Percentiles rank a stretch among this genome's conserved stretches.
These are phyloP conservation scores for Grantiella picta DNA, from an alignment of 2,113 vertebrate species.

Conservation along the genomic window DNA sequence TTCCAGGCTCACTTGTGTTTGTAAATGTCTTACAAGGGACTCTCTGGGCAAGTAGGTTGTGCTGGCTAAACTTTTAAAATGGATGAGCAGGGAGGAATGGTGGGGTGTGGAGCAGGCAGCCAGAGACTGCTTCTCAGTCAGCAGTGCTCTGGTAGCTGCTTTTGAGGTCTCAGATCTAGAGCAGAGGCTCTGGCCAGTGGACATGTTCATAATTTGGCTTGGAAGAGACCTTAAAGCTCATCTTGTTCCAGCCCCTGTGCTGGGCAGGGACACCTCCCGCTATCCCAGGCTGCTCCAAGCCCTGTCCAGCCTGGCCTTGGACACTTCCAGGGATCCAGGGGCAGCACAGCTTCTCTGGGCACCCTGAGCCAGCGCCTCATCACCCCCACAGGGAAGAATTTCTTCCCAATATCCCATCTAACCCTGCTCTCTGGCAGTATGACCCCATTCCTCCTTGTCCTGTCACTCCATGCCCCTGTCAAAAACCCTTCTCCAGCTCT, in stretches of 20 bases:
- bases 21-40: neutral
- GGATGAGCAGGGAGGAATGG: neutral
- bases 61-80: neutral
- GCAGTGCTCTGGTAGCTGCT: neutral
- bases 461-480: neutral
- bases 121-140: neutral
- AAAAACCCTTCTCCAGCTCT: neutral
- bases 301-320: rapidly evolving
- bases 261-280: neutral
- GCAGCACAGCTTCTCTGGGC: neutral
- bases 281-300: neutral
- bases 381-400: neutral
- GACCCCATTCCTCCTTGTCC: neutral
- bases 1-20: neutral
- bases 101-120: neutral
- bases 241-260: neutral
- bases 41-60: neutral
- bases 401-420: neutral
- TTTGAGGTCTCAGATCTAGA: neutral
- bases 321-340: neutral
- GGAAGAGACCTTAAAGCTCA: neutral
- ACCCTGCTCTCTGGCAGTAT: rapidly evolving
- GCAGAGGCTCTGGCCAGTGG: neutral
- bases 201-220: rapidly evolving
- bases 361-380: neutral